Evolutionary conservation across 2,888 invertebrate genomes (phyloP).

Genomic region (Aspidiotus destructor): DNA sequence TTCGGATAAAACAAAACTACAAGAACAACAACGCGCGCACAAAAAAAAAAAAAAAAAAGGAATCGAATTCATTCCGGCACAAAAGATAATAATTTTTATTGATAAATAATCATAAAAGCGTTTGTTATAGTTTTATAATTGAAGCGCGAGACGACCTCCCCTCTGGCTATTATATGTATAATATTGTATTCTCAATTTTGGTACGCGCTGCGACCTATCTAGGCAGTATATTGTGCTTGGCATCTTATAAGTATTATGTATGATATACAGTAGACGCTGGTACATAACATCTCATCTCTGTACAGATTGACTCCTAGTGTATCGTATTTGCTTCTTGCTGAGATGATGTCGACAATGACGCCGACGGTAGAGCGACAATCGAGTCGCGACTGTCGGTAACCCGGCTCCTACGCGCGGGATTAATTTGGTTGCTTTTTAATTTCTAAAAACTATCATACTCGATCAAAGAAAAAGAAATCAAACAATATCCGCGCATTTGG

Average conservation of each 20-base stretch:
- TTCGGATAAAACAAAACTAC: conserved; percentile 16
- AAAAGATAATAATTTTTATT: conserved; percentile 29
- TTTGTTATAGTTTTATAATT: conserved; percentile 31
- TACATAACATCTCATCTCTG: not conserved
- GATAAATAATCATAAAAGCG: conserved; percentile 32
- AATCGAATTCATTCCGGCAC: conserved; percentile 29
- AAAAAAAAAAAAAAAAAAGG: conserved; percentile 12
- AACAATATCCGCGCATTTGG: no score
- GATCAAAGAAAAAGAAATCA: no score
- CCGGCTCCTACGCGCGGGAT: no score
- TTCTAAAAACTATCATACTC: no score
- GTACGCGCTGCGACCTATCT: not conserved
- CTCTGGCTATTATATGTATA: conserved; percentile 9
- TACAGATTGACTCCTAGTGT: not conserved
- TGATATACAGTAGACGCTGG: no score
- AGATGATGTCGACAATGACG: not conserved
- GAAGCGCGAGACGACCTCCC: conserved; percentile 30
- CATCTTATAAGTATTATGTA: no score
- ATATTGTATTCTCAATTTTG: not conserved
- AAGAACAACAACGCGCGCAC: not conserved
- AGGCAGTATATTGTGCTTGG: not conserved
- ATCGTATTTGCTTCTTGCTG: conserved; percentile 1
- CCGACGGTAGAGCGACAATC: no score
- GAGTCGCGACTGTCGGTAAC: no score
- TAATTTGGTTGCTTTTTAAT: no score